Percentiles rank a stretch among this genome's conserved stretches.
Evolutionary conservation across 2,888 invertebrate genomes (phyloP).

Genomic region (Dicyrtoma fusca): DNA sequence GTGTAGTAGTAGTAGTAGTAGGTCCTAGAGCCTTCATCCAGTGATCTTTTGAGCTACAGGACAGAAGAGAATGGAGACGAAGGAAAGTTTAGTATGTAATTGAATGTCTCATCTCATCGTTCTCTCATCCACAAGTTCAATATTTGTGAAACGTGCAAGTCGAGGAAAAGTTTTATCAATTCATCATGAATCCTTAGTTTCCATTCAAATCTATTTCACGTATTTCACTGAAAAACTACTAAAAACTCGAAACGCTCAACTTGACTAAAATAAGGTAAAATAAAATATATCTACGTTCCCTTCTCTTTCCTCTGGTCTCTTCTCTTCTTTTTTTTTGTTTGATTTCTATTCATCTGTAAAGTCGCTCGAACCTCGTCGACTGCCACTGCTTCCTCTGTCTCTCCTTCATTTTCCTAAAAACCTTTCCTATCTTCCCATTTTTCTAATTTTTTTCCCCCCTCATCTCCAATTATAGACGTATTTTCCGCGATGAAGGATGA

Average conservation of each 20-base stretch:
- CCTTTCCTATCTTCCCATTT: slow-evolving; percentile 7
- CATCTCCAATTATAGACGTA: neutral
- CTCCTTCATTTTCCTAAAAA: neutral
- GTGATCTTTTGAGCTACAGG: too few species aligned
- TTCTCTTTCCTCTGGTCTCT: neutral
- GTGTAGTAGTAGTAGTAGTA: too few species aligned
- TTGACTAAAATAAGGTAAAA: too few species aligned
- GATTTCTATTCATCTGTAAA: slow-evolving; percentile 1
- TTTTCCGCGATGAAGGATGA: neutral
- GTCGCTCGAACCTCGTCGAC: too few species aligned
- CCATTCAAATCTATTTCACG: slow-evolving; percentile 22
- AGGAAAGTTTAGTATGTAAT: neutral
- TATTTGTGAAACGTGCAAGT: slow-evolving; percentile 43
- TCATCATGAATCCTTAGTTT: slow-evolving; percentile 31
- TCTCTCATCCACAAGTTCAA: slow-evolving; percentile 40
- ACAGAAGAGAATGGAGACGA: too few species aligned
- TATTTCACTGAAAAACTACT: neutral
- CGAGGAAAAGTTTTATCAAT: slow-evolving; percentile 29
- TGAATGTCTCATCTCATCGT: slow-evolving; percentile 16
- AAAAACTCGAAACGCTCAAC: neutral
- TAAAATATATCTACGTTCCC: neutral
- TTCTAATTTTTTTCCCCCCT: neutral
- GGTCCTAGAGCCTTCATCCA: too few species aligned
- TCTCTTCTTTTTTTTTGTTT: neutral
- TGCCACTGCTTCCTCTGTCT: too few species aligned